Base-by-base conservation (phyloP, 2,888 invertebrate species). In the Hirtodrosophila histrioides region DNA sequence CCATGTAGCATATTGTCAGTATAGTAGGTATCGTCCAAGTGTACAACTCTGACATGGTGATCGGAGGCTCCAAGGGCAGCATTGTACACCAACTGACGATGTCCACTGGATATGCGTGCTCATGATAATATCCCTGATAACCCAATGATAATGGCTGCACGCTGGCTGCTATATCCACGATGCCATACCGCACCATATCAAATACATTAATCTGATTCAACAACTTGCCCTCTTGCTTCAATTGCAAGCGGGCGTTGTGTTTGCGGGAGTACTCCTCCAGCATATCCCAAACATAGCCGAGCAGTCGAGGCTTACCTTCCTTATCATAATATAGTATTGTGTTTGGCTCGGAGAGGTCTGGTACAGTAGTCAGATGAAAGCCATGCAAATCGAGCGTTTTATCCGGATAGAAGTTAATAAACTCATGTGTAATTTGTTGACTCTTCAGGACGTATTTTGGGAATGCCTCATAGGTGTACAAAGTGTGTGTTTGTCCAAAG, bases 21-120 rank as follows among this genome's bases (percentile, higher is more conserved):
- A 24, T 5, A 2, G 75, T 5, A 2, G 75, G 56, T 33, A 46
- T 7, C 10, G 61, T 45, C 46, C 50, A 68, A 0, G 23, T 4
- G 7, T 63, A 69, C 2, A 62, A 8, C 8, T 74, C 61, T 0
- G 35, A 37, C 0, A 67, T 35, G 0, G 37, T 23, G 1, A 82
- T 43, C 0, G 33, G 23, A 5, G 50, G 39, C 17, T 85, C 69
- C 33, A 48, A 23, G 3, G 83, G 83, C 48, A 85, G 0, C 87
- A 84, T 84, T 5, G 83, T 82, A 27, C 83, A 84, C 88, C 83
- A 84, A 9, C 65, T 87, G 60, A 36, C 33, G n/a, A 67, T 29
- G 7, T 55, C 23, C 0, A 63, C 51, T 2, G 83, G 82, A 41
- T 84, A 87, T 1, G 71, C 45, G 7, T 69, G 69, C 23, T 76